A percentile compares a stretch with the other conserved stretches of the same genome.
Evolutionary conservation across 2,888 invertebrate species (phyloP).

Genomic region (Tinea trinotella): DNA sequence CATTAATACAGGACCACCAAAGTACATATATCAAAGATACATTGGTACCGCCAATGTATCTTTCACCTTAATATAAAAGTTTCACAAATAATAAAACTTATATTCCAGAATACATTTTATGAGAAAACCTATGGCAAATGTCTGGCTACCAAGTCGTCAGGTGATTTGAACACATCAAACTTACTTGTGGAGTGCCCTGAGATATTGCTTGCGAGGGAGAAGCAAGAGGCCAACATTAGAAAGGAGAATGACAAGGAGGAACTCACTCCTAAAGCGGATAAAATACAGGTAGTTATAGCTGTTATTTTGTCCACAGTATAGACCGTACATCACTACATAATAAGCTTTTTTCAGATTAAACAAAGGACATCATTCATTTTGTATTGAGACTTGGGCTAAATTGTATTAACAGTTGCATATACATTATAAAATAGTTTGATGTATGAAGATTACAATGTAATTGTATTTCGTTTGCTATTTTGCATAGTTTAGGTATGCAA

Average conservation of each 20-base stretch:
- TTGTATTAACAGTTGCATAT: no score
- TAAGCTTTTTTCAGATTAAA: no score
- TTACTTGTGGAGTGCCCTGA: constrained; percentile 68
- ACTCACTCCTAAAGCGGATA: constrained; percentile 47
- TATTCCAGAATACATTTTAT: constrained; percentile 79
- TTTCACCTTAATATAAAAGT: background rate
- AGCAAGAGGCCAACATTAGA: constrained; percentile 53
- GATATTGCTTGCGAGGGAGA: constrained; percentile 72
- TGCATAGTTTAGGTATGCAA: no score
- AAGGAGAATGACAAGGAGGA: constrained; percentile 37
- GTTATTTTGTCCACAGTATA: no score
- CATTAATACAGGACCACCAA: no score
- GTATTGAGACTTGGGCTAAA: no score
- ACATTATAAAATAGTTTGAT: no score
- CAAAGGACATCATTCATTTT: no score
- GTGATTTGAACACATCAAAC: constrained; percentile 46
- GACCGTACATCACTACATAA: background rate
- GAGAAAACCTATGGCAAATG: constrained; percentile 93
- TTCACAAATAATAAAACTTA: background rate
- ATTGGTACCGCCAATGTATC: no score
- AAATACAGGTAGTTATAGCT: constrained; percentile 43
- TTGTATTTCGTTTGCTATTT: no score
- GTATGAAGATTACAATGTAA: no score
- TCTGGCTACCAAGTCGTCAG: constrained; percentile 46
- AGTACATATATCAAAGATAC: no score